Evolutionary conservation across 23 tunicate genomes (phyloP).

Genomic region (Ciona savignyi): DNA sequence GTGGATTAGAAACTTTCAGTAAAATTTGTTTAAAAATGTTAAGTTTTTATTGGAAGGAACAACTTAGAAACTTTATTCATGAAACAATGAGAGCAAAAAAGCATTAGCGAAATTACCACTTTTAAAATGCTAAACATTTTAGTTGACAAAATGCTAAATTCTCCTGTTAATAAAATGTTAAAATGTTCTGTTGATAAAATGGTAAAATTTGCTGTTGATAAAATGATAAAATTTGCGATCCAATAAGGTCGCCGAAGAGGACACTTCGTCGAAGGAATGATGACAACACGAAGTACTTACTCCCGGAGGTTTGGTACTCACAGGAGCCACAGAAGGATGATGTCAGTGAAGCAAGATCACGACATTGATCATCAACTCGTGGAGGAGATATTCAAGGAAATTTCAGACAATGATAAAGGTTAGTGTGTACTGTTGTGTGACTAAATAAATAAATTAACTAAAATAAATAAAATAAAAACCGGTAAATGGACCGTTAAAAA

Average conservation of each 20-base stretch:
- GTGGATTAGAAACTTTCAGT: too few relatives aligned
- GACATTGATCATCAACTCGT: conserved; percentile 2
- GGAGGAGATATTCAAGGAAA: conserved; percentile 6
- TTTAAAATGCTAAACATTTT: not conserved
- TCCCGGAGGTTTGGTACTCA: conserved; percentile 8
- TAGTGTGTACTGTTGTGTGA: too few relatives aligned
- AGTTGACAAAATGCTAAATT: not conserved
- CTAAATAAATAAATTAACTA: too few relatives aligned
- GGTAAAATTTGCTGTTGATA: too few relatives aligned
- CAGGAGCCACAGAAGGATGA: not conserved
- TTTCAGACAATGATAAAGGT: conserved; percentile 8
- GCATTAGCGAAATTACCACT: not conserved
- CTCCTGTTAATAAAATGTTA: not conserved
- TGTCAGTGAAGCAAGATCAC: not conserved
- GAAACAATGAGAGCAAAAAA: not conserved
- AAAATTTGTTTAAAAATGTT: too few relatives aligned
- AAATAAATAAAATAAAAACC: too few relatives aligned
- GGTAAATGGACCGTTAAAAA: too few relatives aligned
- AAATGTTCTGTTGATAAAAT: too few relatives aligned
- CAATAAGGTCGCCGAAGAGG: conserved; percentile 21
- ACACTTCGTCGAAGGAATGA: not conserved
- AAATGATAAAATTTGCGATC: too few relatives aligned
- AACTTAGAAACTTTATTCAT: not conserved
- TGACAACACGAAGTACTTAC: not conserved
- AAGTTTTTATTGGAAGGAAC: too few relatives aligned